phyloP scores from a whole-genome alignment of 2,888 invertebrate species.

The Sminthurinus aureus region DNA sequence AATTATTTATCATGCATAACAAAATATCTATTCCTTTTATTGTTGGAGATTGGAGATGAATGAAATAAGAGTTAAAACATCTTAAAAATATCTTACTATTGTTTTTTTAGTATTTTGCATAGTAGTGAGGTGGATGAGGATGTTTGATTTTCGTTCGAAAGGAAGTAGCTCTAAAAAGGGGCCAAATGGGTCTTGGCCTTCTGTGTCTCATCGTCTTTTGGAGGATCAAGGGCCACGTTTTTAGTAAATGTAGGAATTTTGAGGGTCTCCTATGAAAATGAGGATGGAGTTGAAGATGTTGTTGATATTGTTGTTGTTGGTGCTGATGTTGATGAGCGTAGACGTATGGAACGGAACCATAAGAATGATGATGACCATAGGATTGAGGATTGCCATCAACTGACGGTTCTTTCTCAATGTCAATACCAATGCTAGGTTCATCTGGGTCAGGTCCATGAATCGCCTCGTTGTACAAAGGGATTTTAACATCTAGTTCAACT shows the following conservation, averaged over 20 bases:
- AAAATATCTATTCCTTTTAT: too few species aligned
- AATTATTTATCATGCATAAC: too few species aligned
- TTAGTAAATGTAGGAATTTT: slow-evolving; percentile 25
- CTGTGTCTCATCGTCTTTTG: neutral
- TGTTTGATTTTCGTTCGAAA: slow-evolving; percentile 21
- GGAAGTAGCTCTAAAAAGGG: neutral
- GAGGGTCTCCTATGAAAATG: neutral
- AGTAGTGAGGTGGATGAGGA: slow-evolving; percentile 15
- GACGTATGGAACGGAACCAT: neutral
- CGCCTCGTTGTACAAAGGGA: too few species aligned
- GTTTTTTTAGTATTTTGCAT: neutral
- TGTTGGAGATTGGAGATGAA: too few species aligned
- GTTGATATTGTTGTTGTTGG: neutral
- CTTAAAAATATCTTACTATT: too few species aligned
- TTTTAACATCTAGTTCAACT: neutral
- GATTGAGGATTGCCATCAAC: neutral
- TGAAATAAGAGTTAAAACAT: too few species aligned
- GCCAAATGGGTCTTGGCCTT: slow-evolving; percentile 4
- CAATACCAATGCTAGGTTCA: too few species aligned
- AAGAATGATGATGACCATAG: neutral
- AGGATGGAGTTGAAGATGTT: neutral
- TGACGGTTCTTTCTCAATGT: too few species aligned
- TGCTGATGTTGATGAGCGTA: neutral
- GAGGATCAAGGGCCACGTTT: slow-evolving; percentile 14
- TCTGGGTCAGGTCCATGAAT: too few species aligned